Base-by-base conservation (phyloP, 2,113 vertebrate species). In the Phalacrocorax pelagicus region DNA sequence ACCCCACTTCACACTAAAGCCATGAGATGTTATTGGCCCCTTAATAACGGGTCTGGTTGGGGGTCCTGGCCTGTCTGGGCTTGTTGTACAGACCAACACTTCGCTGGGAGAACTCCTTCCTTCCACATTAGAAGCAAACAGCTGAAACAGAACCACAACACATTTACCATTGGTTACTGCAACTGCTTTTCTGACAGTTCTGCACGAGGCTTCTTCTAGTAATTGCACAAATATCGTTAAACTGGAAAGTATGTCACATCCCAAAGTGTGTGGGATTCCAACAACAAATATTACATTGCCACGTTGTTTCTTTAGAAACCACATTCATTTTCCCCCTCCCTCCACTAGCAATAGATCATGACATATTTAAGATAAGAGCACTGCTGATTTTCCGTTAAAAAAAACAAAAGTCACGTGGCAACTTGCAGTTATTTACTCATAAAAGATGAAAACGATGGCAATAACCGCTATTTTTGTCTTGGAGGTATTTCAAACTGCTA, bases 1-100 rank as follows among this genome's bases (percentile, higher is more conserved):
- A 99, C 99, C 99, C 99, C 99, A 99, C 85, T 98, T 98, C 90
- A 99, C 98, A 14, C 98, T 98, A 15, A 99, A 99, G 97, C 99
- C 98, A 27, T 99, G 98, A 65, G 99, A 98, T 32, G 98, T 99
- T 58, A 99, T 32, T 1, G 98, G 97, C 12, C 98, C 98, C 57
- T 98, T 98, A 82, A 99, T 91, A 52, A 98, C 91, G 3, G 99
- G 99, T 87, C 98, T 98, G 81, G 98, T 98, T 3, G 99, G 99
- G 61, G 99, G 98, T 46, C 99, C 99, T 4, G 99, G 99, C 97
- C 99, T 98, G 97, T 99, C 99, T 4, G 99, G 99, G 78, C 99
- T 99, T 40, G 99, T 99, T 85, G 99, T 99, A 94, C 99, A 99
- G 66, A 99, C 99, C 97, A 99, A 80, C 85, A 99, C 98, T 97